These are phyloP conservation scores for Characodon lateralis DNA, from an alignment of 2,797 vertebrate genomes.

Conservation along the genomic window DNA sequence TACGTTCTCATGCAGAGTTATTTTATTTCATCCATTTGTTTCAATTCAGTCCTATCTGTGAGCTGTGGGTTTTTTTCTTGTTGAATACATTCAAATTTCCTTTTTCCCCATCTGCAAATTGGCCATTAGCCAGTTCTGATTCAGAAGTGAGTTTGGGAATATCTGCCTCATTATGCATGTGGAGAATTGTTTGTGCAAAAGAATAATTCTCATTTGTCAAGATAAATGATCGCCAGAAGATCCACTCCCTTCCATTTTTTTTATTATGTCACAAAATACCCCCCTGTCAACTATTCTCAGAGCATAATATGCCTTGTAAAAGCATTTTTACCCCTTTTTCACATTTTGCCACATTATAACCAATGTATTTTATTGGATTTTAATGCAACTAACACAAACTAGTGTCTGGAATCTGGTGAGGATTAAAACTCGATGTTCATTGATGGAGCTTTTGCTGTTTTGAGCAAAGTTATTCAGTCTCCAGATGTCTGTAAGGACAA, in stretches of 20 bases:
- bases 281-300: conserved; percentile 25
- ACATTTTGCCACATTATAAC: background rate
- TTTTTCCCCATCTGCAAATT: background rate
- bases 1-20: background rate
- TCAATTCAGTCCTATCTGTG: background rate
- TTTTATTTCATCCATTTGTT: background rate
- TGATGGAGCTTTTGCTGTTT: too few species aligned
- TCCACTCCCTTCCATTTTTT: conserved; percentile 12
- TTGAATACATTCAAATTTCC: background rate
- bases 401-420: too few species aligned
- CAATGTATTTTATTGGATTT: background rate
- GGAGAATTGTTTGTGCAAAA: conserved; percentile 13
- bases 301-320: background rate
- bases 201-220: conserved; percentile 31
- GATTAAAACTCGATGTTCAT: too few species aligned
- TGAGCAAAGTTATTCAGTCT: too few species aligned
- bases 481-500: background rate
- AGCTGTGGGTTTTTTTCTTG: background rate
- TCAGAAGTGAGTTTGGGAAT: conserved; percentile 1
- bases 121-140: conserved; percentile 1
- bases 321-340: background rate
- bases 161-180: conserved; percentile 26
- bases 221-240: conserved; percentile 32
- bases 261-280: conserved; percentile 34
- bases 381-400: too few species aligned